Percentiles rank a stretch among this genome's conserved stretches.
Conservation (phyloP, 2,888 invertebrate species). For the Acleris literana region DNA sequence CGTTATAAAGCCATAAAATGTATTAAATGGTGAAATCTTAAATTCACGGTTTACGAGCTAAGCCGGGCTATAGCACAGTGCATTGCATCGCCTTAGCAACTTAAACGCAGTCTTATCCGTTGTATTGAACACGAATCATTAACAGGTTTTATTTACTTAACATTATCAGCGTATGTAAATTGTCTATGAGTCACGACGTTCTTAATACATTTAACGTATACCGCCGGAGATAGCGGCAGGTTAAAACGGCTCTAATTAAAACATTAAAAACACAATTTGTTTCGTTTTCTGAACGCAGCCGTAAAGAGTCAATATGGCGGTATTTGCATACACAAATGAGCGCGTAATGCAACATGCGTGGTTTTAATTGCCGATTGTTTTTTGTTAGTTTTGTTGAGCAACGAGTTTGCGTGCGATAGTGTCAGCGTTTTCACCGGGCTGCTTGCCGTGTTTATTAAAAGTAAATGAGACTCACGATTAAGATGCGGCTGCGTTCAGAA, state of each 20-base stretch:
- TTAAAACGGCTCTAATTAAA: constrained; percentile 68
- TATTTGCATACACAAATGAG: constrained; percentile 62
- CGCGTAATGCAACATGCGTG: constrained; percentile 54
- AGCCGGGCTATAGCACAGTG: background rate
- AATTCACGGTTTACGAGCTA: constrained; percentile 10
- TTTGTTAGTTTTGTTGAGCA: constrained; percentile 50
- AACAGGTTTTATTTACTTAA: constrained; percentile 47
- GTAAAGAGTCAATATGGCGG: constrained; percentile 56
- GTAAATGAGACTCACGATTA: constrained; percentile 4
- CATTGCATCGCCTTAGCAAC: constrained; percentile 10
- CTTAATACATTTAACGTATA: constrained; percentile 48
- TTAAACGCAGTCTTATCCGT: constrained; percentile 42
- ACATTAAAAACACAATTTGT: constrained; percentile 70
- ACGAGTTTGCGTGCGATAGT: constrained; percentile 35
- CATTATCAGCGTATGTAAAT: constrained; percentile 49
- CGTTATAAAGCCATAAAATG: constrained; percentile 11
- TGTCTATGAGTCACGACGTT: constrained; percentile 63
- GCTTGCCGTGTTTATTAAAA: constrained; percentile 16
- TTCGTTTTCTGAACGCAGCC: constrained; percentile 54
- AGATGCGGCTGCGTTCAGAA: background rate
- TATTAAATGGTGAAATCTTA: constrained; percentile 10
- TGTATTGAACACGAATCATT: constrained; percentile 47
- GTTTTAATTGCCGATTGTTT: constrained; percentile 61
- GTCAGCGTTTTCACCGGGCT: constrained; percentile 24
- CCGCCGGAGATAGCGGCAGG: constrained; percentile 57